These are phyloP conservation scores for Xylocopa sonorina DNA, from an alignment of 1,140 invertebrate species.

Conservation along the genomic window DNA sequence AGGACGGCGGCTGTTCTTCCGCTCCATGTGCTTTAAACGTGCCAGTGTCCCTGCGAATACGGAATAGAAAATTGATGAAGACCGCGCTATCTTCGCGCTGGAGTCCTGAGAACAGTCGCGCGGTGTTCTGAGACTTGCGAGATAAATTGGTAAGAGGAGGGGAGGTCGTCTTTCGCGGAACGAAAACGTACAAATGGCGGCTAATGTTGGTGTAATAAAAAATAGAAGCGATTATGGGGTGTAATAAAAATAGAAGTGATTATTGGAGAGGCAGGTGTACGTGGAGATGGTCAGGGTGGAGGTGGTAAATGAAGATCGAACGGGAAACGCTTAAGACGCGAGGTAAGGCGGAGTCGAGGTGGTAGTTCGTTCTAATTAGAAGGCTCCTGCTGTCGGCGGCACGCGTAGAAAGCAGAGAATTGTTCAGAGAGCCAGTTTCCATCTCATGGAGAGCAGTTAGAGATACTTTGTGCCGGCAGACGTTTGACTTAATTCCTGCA, in stretches of 20 bases:
- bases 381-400: background rate
- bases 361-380: constrained; percentile 12
- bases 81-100: background rate
- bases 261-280: background rate
- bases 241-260: background rate
- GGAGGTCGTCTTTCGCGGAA: background rate
- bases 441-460: background rate
- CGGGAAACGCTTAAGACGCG: background rate
- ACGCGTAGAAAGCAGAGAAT: constrained; percentile 5
- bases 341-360: background rate
- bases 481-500: constrained; percentile 13
- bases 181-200: background rate
- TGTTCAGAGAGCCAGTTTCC: background rate
- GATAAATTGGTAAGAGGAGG: background rate
- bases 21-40: constrained; percentile 47
- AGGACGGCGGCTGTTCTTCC: constrained; percentile 18
- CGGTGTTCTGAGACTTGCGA: too few relatives aligned
- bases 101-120: too few relatives aligned
- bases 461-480: background rate
- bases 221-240: too few relatives aligned
- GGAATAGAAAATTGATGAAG: constrained; percentile 34
- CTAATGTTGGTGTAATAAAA: too few relatives aligned
- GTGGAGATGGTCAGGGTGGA: background rate
- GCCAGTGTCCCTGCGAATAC: background rate
- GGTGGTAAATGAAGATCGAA: background rate